These are phyloP conservation scores for Clamator glandarius DNA, from an alignment of 2,797 vertebrate genomes.

Conservation along the genomic window DNA sequence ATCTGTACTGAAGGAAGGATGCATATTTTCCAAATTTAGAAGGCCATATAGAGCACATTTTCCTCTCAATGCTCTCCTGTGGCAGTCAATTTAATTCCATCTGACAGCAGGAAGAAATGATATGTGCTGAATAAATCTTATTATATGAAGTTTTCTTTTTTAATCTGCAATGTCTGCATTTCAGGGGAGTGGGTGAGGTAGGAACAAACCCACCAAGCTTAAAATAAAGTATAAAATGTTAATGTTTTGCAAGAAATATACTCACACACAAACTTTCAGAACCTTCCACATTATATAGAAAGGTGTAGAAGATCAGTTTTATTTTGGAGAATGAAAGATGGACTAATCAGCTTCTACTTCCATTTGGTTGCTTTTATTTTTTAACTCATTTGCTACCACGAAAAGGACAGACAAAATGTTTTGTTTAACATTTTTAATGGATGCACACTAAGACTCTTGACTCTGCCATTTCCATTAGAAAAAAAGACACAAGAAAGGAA, in stretches of 20 bases:
- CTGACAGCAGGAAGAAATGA: constrained; percentile 46
- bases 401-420: neutral
- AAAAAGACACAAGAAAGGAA: neutral
- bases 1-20: neutral
- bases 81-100: constrained; percentile 22
- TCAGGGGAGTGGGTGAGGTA: neutral
- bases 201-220: neutral
- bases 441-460: neutral
- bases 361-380: neutral
- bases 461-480: neutral
- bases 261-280: neutral
- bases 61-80: constrained; percentile 6
- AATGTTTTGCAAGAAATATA: neutral
- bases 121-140: constrained; percentile 6
- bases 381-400: neutral
- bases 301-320: neutral
- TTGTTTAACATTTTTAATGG: neutral
- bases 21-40: constrained; percentile 52
- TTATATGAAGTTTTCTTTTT: neutral
- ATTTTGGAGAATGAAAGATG: neutral
- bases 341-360: neutral
- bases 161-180: neutral
- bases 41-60: neutral
- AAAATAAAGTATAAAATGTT: neutral
- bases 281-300: neutral